phyloP scores from a whole-genome alignment of 1,140 invertebrate genomes.

The Brachionus paranguensis region DNA sequence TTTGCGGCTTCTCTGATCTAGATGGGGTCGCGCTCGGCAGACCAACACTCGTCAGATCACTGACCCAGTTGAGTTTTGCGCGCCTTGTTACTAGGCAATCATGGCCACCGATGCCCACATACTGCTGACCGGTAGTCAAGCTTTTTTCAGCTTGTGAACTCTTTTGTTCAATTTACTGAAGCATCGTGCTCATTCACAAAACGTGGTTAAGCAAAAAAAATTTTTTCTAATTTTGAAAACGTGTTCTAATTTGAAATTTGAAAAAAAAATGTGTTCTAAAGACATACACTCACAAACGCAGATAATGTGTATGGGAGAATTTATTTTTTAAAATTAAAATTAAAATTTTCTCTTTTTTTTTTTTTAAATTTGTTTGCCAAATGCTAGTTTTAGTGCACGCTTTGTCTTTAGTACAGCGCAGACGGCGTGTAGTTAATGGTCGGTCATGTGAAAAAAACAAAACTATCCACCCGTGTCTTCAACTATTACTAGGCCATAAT shows the following conservation, averaged over 20 bases:
- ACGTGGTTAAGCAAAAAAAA: not conserved
- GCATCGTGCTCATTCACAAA: not conserved
- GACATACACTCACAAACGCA: not conserved
- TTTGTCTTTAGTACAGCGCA: not conserved
- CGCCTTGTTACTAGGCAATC: not conserved
- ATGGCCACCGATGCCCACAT: not conserved
- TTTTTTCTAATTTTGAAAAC: not conserved
- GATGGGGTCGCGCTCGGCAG: not conserved
- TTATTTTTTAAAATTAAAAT: not conserved
- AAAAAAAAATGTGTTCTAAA: not conserved
- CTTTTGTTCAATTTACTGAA: not conserved
- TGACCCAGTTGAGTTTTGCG: not conserved
- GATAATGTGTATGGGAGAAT: not conserved
- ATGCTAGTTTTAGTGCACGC: not conserved
- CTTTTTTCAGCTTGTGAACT: not conserved
- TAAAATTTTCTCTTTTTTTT: not conserved
- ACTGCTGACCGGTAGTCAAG: not conserved
- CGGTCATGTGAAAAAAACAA: not conserved
- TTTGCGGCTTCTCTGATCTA: not conserved
- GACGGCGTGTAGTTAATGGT: not conserved
- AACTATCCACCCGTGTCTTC: not conserved
- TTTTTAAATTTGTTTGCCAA: not conserved
- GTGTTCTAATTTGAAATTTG: not conserved
- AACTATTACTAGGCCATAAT: not conserved
- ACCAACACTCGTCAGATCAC: not conserved